Conservation (phyloP, 1,140 invertebrate species). For the Anthonomus grandis region DNA sequence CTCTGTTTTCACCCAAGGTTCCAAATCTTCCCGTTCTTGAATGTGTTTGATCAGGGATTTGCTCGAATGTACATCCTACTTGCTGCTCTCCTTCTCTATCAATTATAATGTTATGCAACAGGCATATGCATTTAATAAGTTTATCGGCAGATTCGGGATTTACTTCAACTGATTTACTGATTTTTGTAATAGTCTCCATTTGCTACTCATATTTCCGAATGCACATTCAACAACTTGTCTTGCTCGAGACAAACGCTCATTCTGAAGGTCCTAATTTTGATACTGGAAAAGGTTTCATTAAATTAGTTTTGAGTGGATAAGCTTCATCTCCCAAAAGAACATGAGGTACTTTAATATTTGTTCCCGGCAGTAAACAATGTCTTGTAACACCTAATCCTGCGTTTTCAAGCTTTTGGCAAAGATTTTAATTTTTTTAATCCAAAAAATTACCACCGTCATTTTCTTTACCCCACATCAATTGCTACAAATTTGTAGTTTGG, state of each 20-base stretch:
- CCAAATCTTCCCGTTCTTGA: neutral
- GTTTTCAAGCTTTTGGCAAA: neutral
- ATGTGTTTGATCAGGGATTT: constrained; percentile 7
- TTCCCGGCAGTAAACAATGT: neutral
- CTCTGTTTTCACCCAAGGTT: constrained; percentile 7
- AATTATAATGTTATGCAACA: constrained; percentile 23
- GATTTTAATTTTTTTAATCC: neutral
- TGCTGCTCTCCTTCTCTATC: constrained; percentile 14
- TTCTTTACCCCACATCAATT: constrained; percentile 49
- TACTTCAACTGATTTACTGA: neutral
- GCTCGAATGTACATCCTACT: neutral
- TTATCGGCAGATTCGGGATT: constrained; percentile 2
- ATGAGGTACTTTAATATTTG: neutral
- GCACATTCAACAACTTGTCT: neutral
- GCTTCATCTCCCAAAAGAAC: constrained; percentile 4
- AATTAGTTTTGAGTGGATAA: constrained; percentile 3
- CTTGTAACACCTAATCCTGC: neutral
- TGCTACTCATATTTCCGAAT: constrained; percentile 1
- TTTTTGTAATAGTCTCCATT: neutral
- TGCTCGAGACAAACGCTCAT: neutral
- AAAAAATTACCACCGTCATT: constrained; percentile 44
- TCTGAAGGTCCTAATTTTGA: constrained; percentile 2
- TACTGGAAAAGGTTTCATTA: constrained; percentile 3
- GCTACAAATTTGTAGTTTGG: too few relatives aligned
- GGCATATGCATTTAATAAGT: constrained; percentile 12